Evolutionary conservation across 2,888 invertebrate species (phyloP).

Genomic region (Proisotoma minuta): DNA sequence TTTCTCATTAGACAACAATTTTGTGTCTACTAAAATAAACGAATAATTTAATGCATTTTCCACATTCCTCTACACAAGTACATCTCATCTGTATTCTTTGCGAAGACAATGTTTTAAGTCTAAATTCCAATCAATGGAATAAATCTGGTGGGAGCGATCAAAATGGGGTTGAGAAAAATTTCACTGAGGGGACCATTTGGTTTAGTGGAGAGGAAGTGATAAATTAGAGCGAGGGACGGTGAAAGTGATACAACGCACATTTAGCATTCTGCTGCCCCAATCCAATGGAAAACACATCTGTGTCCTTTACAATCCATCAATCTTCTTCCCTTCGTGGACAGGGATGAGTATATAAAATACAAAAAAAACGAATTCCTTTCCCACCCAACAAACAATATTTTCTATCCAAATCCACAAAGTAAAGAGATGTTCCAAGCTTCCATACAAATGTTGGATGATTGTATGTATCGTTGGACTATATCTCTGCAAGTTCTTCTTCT

Average conservation of each 20-base stretch:
- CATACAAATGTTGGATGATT: too few species aligned
- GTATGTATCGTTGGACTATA: too few species aligned
- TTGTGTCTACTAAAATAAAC: too few species aligned
- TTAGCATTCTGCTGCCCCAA: slow-evolving; percentile 15
- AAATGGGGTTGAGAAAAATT: neutral
- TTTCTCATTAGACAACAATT: too few species aligned
- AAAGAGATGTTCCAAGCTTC: too few species aligned
- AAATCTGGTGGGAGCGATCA: slow-evolving; percentile 1
- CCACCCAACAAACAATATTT: too few species aligned
- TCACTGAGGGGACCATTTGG: neutral
- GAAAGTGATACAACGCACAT: slow-evolving; percentile 45
- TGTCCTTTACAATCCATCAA: slow-evolving; percentile 24
- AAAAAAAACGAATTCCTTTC: neutral
- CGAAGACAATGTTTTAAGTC: too few species aligned
- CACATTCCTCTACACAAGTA: too few species aligned
- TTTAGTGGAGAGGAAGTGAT: slow-evolving; percentile 30
- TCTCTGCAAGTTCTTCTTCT: too few species aligned
- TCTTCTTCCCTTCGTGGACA: slow-evolving; percentile 3
- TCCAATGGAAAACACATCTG: slow-evolving; percentile 26
- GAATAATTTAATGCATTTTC: too few species aligned
- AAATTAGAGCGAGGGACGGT: slow-evolving; percentile 33
- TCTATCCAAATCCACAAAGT: too few species aligned
- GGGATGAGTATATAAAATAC: neutral
- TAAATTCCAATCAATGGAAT: slow-evolving; percentile 6
- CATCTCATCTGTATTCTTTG: slow-evolving; percentile 2